A percentile compares a stretch with the other conserved stretches of the same genome.
Conservation (phyloP, 1,140 invertebrate genomes). For the Zophobas atratus region DNA sequence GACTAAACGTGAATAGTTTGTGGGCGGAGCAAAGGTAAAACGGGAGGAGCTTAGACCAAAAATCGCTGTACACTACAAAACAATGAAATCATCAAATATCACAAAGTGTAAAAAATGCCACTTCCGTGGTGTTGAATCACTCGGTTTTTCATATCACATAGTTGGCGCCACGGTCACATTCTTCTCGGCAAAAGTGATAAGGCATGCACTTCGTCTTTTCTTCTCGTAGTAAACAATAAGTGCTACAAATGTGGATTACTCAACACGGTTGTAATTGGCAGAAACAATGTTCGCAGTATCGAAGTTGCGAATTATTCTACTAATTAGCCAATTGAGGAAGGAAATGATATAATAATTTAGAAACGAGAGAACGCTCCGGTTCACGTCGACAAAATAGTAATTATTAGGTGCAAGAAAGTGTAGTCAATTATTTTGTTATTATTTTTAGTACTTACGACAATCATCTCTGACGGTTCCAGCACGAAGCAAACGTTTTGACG, state of each 20-base stretch:
- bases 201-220: conserved; percentile 8
- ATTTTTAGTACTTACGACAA: conserved; percentile 78
- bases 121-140: neutral
- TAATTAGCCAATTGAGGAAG: conserved; percentile 42
- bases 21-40: too few relatives aligned
- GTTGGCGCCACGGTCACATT: conserved; percentile 33
- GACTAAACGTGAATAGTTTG: too few relatives aligned
- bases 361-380: conserved; percentile 30
- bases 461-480: conserved; percentile 90
- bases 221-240: conserved; percentile 13
- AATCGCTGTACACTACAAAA: too few relatives aligned
- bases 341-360: conserved; percentile 50
- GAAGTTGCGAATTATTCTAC: conserved; percentile 28
- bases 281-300: neutral
- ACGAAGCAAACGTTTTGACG: conserved; percentile 89
- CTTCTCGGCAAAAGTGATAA: conserved; percentile 29
- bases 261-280: neutral
- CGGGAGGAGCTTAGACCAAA: too few relatives aligned
- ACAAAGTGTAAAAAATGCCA: neutral
- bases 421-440: conserved; percentile 13
- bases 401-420: conserved; percentile 34
- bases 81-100: too few relatives aligned
- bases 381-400: conserved; percentile 14
- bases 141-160: neutral
- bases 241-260: conserved; percentile 14